A percentile compares a stretch with the other conserved stretches of the same genome.
phyloP scores from a whole-genome alignment of 2,113 vertebrate species.

The Semicossyphus pulcher region DNA sequence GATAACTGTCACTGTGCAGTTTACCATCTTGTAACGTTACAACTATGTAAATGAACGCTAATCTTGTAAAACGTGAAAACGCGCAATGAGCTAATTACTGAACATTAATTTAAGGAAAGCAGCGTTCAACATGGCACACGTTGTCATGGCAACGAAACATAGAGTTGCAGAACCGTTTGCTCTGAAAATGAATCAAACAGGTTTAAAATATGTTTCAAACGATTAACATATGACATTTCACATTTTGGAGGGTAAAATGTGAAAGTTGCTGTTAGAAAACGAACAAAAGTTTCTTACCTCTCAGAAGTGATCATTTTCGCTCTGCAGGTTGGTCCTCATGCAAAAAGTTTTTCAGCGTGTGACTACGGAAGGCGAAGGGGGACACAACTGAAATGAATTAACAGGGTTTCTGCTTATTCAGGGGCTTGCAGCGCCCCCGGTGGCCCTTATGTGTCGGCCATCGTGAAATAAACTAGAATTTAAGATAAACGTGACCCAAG shows the following conservation, averaged over 20 bases:
- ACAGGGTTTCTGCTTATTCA: not conserved
- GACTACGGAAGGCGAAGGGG: slow-evolving; percentile 58
- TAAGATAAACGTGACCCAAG: not conserved
- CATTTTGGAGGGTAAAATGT: not conserved
- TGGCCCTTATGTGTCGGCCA: not conserved
- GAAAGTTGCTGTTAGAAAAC: not conserved
- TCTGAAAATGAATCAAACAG: not conserved
- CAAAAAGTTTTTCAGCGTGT: slow-evolving; percentile 24
- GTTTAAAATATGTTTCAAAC: not conserved
- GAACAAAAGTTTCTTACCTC: slow-evolving; percentile 38
- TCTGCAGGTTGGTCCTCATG: not conserved
- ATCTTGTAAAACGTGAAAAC: not conserved
- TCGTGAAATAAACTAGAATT: not conserved
- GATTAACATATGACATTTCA: not conserved
- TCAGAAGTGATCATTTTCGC: slow-evolving; percentile 14
- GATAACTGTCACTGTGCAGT: not conserved
- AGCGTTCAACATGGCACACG: slow-evolving; percentile 22
- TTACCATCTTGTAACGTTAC: not conserved
- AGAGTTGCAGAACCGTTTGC: slow-evolving; percentile 9
- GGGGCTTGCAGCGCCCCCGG: slow-evolving; percentile 14
- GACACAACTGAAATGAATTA: slow-evolving; percentile 35
- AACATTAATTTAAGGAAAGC: not conserved
- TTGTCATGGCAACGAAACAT: slow-evolving; percentile 78
- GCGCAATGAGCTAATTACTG: not conserved
- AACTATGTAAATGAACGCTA: not conserved